Base-by-base conservation (phyloP, 1,140 invertebrate species). In the Rhynchophorus ferrugineus region DNA sequence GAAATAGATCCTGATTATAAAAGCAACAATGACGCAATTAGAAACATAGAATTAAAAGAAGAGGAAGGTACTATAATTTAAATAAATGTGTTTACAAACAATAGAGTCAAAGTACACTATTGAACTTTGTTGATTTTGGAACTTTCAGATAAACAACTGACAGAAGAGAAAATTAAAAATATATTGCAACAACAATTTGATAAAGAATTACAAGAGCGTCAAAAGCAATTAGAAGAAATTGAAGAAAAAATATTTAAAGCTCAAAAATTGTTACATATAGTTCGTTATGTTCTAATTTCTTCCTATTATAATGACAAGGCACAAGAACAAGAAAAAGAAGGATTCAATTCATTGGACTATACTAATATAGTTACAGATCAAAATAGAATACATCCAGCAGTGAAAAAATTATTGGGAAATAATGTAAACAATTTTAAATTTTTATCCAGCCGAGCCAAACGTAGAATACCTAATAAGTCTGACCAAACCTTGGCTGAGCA, bases 241-340 rank as follows among this genome's bases (percentile, higher is more conserved):
- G 74, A 83, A 60, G 71, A 69, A 51, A 81, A 75, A 54, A 73
- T 85, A 59, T 70, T 75, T 52, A 70, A 78, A 64, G 75, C 81
- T 16, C 67, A 78, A 16, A 75, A 82, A 41, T 69, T 81, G 24
- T 69, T 92, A 8, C 85, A 91, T 60, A 72, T 82, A 49, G 70
- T 92, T 2, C 74, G 84, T 1, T 86, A 84, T 60, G 75, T 76
- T 3, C 73, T 85, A 20, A 77, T 86, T 11, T 77, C 73, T 11
- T 77, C 77, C 44, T 88, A 81, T 69, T 88, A 86, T 55, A 79
- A 77, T 35, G 75, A 80, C 24, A 80, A 81, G 62, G 75, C 80
- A 57, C 64, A 80, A 20, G 63, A 74, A 22, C 60, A 71, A 36
- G 61, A 64, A 14, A 61, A 70, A 33, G 8, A 3, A 18, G 46